Evolutionary conservation across 1,140 invertebrate species (phyloP).

Genomic region (Lamellibrachia luymesi): DNA sequence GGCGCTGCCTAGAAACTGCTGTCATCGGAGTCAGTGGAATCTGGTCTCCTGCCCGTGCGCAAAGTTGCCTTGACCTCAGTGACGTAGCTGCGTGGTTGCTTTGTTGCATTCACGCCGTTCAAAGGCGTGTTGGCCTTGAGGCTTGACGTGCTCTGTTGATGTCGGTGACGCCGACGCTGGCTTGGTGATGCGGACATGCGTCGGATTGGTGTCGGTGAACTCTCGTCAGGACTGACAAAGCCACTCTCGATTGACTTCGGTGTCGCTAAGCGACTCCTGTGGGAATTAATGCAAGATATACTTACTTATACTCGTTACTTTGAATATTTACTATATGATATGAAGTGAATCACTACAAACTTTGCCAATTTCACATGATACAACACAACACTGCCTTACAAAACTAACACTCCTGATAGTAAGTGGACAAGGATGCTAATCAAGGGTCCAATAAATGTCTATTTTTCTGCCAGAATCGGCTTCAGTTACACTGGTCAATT

Average conservation of each 20-base stretch:
- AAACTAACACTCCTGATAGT: no score
- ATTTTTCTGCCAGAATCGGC: no score
- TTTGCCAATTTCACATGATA: no score
- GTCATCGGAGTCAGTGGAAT: not conserved
- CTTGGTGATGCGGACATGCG: not conserved
- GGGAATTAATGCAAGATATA: not conserved
- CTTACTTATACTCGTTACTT: not conserved
- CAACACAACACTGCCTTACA: no score
- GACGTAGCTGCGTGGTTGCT: not conserved
- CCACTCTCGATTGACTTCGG: conserved; percentile 3
- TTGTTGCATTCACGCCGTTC: not conserved
- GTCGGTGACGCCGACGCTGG: not conserved
- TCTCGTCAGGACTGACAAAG: conserved; percentile 9
- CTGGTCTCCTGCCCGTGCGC: not conserved
- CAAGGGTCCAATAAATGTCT: no score
- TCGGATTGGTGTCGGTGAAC: not conserved
- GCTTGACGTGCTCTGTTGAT: not conserved
- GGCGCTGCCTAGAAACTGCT: not conserved
- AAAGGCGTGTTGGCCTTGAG: not conserved
- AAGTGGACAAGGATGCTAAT: no score
- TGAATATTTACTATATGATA: no score
- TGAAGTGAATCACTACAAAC: no score
- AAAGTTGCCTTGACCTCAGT: not conserved
- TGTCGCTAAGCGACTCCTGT: not conserved
- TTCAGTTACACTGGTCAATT: no score